Conservation (phyloP, 1,140 invertebrate genomes). For the Calephelis virginiensis region DNA sequence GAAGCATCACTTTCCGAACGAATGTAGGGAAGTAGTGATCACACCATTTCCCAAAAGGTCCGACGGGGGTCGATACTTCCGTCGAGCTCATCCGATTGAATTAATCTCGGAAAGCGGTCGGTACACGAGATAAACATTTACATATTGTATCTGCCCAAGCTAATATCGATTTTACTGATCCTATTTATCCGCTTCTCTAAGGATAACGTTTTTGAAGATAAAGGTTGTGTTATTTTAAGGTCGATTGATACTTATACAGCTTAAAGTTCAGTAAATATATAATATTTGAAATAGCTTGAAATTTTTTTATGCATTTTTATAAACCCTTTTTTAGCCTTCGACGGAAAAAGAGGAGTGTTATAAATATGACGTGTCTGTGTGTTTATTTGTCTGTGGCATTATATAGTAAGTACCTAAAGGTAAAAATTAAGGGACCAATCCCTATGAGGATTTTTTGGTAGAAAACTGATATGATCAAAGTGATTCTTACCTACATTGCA, state of each 20-base stretch:
- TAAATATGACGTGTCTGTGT: too few species aligned
- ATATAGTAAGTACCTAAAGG: too few species aligned
- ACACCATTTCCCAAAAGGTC: conserved; percentile 61
- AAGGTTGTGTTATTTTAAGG: not conserved
- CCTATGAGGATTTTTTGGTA: too few species aligned
- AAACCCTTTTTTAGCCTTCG: too few species aligned
- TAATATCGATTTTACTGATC: conserved; percentile 37
- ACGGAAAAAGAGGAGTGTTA: too few species aligned
- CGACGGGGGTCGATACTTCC: conserved; percentile 54
- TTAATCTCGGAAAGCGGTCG: conserved; percentile 59
- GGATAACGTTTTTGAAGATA: not conserved
- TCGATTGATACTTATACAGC: not conserved
- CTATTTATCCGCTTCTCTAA: conserved; percentile 32
- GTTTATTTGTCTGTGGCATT: too few species aligned
- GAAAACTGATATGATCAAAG: too few species aligned
- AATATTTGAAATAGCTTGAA: too few species aligned
- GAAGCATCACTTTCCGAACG: conserved; percentile 33
- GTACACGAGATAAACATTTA: conserved; percentile 55
- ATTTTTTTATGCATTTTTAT: too few species aligned
- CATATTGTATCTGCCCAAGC: conserved; percentile 41
- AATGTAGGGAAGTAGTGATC: conserved; percentile 46
- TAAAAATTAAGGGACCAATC: too few species aligned
- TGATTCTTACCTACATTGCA: too few species aligned
- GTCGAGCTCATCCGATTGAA: conserved; percentile 61
- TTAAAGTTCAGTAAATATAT: too few species aligned